Conservation (phyloP, 2,888 invertebrate genomes). For the Sesia bembeciformis region DNA sequence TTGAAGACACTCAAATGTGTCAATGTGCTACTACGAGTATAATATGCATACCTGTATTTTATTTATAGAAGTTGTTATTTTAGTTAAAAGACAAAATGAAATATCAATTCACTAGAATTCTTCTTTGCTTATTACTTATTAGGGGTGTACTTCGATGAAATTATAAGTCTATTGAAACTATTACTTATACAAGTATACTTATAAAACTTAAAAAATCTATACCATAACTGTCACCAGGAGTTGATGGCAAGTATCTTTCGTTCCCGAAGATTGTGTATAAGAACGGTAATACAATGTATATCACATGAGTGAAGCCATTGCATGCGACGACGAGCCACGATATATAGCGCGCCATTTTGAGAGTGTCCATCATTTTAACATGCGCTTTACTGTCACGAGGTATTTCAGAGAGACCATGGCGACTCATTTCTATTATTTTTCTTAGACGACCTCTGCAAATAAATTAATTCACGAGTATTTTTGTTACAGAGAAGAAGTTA, state of each 20-base stretch:
- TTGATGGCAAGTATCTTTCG: slow-evolving; percentile 34
- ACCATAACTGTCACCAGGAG: slow-evolving; percentile 37
- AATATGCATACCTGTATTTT: too few relatives aligned
- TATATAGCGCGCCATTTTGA: slow-evolving; percentile 24
- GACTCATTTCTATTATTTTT: slow-evolving; percentile 29
- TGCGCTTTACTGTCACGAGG: slow-evolving; percentile 20
- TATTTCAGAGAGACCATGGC: slow-evolving; percentile 24
- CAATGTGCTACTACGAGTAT: too few relatives aligned
- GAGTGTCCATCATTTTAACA: slow-evolving; percentile 17
- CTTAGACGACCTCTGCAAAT: slow-evolving; percentile 25
- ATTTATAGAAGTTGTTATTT: too few relatives aligned
- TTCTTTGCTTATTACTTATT: too few relatives aligned
- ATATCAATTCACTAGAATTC: too few relatives aligned
- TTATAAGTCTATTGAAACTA: too few relatives aligned
- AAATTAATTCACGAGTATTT: not conserved
- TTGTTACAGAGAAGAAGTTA: too few relatives aligned
- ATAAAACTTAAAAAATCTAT: too few relatives aligned
- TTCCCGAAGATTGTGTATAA: slow-evolving; percentile 30
- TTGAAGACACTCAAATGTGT: too few relatives aligned
- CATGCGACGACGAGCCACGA: slow-evolving; percentile 37
- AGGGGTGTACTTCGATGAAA: too few relatives aligned
- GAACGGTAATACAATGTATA: slow-evolving; percentile 34
- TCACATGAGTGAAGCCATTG: slow-evolving; percentile 26
- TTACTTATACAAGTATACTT: too few relatives aligned
- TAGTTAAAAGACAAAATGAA: too few relatives aligned